phyloP scores from a whole-genome alignment of 2,888 invertebrate species.

The Zygogramma bicolorata region DNA sequence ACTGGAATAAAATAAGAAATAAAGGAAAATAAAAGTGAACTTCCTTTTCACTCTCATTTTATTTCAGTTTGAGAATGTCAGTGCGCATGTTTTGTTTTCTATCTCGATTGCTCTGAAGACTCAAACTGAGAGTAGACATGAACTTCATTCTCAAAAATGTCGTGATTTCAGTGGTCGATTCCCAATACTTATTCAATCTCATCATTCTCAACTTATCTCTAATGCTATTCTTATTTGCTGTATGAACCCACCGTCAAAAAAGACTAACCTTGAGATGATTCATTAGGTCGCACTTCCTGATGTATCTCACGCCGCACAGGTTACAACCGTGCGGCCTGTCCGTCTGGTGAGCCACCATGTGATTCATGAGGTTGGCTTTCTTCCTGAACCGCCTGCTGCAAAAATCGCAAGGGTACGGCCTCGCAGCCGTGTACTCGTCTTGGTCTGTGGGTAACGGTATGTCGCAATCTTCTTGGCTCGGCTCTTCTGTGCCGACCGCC shows the following conservation, averaged over 20 bases:
- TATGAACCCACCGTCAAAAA: not conserved
- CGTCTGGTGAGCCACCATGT: slow-evolving; percentile 89
- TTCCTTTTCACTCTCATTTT: no score
- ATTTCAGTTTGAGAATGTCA: no score
- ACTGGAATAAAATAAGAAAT: no score
- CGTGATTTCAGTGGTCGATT: no score
- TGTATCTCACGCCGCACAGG: slow-evolving; percentile 84
- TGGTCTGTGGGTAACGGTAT: slow-evolving; percentile 86
- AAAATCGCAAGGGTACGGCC: slow-evolving; percentile 89
- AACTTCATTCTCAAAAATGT: no score
- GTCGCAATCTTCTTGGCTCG: slow-evolving; percentile 73
- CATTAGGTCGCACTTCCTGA: slow-evolving; percentile 83
- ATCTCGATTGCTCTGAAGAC: no score
- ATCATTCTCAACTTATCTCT: no score
- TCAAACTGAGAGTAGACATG: no score
- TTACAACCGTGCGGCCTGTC: slow-evolving; percentile 87
- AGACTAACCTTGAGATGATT: slow-evolving; percentile 71
- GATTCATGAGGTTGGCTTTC: slow-evolving; percentile 86
- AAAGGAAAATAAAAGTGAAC: no score
- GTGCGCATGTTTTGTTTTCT: no score
- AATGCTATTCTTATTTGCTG: not conserved
- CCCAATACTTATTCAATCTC: no score
- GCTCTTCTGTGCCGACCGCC: slow-evolving; percentile 70
- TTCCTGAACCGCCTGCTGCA: slow-evolving; percentile 87
- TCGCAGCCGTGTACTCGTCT: slow-evolving; percentile 80